Evolutionary conservation across 2,113 vertebrate genomes (phyloP), one percentile per base, ranked within the genome.

Genomic region (Indicator indicator): DNA sequence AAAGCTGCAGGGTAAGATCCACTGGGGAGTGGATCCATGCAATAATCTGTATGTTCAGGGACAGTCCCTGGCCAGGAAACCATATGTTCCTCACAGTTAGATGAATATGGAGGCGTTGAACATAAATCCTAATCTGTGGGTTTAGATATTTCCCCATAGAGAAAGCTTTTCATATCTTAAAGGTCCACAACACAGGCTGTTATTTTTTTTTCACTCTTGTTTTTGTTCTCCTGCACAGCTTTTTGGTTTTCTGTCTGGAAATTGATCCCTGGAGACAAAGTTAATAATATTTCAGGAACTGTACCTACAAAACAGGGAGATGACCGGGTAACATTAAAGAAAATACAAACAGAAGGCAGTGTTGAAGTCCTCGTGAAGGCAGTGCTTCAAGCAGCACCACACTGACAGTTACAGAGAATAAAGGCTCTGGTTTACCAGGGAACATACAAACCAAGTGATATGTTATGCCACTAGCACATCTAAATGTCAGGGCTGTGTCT

Each of bases 221-320:
- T 93, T 95, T 91, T 2, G 0, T 83, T 90, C 54, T 91, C 63
- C 76, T 65, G 27, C 33, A 59, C 50, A 80, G 79, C 30, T 91
- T 89, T 89, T 95, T 86, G 30, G 65, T 62, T 91, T 91, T 69
- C n/a, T 93, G 74, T 69, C 83, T 93, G 58, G 36, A 89, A 97
- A 90, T 62, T 74, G 76, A 93, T n/a, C 87, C 83, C 86, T 82
- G 62, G 95, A 95, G 90, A 94, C 54, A 76, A 95, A 93, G 55
- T 71, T 93, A 78, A 93, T 94, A 76, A 95, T 86, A 75, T 94
- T 96, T 93, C 90, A 96, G 86, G 88, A 95, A 84, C 88, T 12
- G 40, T 83, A 80, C 83, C 93, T 2, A 0, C 56, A 70, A 90
- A 95, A 75, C 58, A 46, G 30, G n/a, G 80, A 90, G 88, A 90